phyloP scores from a whole-genome alignment of 2,888 invertebrate species.

The Rhamphomyia laevipes region DNA sequence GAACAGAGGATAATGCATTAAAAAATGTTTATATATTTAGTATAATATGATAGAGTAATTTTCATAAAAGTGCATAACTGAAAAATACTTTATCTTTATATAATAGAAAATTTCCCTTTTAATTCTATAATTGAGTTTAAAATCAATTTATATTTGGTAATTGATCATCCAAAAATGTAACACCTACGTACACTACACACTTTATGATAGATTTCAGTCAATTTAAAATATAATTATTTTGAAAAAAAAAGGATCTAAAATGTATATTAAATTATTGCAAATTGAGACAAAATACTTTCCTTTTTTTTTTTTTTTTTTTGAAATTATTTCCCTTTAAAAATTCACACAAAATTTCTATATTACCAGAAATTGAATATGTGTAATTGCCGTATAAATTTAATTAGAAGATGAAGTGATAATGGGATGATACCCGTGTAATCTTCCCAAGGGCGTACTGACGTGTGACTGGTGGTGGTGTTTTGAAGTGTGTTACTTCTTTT shows the following conservation, averaged over 20 bases:
- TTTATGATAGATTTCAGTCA: neutral
- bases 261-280: no score
- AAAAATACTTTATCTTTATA: slow-evolving; percentile 3
- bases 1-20: no score
- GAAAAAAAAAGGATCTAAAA: no score
- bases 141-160: slow-evolving; percentile 31
- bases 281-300: no score
- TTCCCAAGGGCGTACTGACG: slow-evolving; percentile 10
- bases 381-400: slow-evolving; percentile 39
- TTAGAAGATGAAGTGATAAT: slow-evolving; percentile 23
- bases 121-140: slow-evolving; percentile 38
- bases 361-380: slow-evolving; percentile 13
- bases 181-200: neutral
- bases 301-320: no score
- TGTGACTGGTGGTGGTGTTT: neutral
- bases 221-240: no score
- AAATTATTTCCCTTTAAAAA: no score
- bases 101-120: slow-evolving; percentile 8
- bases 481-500: slow-evolving; percentile 11
- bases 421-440: neutral
- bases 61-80: slow-evolving; percentile 9
- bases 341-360: no score
- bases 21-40: slow-evolving; percentile 3
- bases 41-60: slow-evolving; percentile 5
- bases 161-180: neutral